Evolutionary conservation across 2,113 vertebrate species (phyloP).

Genomic region (Heterotilapia buettikoferi): DNA sequence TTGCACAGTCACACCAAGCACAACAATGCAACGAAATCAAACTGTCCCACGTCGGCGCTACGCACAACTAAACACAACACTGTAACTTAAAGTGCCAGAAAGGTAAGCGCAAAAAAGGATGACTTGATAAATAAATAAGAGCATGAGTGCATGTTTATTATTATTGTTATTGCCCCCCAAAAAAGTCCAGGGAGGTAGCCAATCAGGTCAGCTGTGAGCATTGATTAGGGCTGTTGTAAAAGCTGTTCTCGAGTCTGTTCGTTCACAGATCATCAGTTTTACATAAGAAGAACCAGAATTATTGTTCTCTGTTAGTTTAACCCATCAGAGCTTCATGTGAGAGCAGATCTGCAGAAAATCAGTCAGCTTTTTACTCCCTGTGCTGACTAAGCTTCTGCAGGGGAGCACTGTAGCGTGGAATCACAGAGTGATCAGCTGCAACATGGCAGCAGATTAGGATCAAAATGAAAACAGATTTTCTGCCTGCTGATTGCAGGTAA

Average conservation of each 20-base stretch:
- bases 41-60: not conserved
- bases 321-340: not conserved
- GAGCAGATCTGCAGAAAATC: not conserved
- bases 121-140: not conserved
- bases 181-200: not conserved
- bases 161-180: not conserved
- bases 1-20: not conserved
- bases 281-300: not conserved
- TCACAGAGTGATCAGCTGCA: not conserved
- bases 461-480: not conserved
- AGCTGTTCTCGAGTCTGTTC: not conserved
- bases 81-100: not conserved
- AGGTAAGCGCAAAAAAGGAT: not conserved
- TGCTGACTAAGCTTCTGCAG: not conserved
- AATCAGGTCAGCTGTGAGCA: not conserved
- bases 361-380: not conserved
- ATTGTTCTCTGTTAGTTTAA: not conserved
- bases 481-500: not conserved
- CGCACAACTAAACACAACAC: not conserved
- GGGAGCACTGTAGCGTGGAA: not conserved
- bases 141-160: not conserved
- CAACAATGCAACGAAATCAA: not conserved
- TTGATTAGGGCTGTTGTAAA: not conserved
- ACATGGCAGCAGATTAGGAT: not conserved
- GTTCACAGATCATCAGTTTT: not conserved